phyloP scores from a whole-genome alignment of 2,113 vertebrate genomes.

The human (Homo sapiens) region GRCh38 chr12:16283501-16284000 shows the following conservation, averaged over 20 bases:
- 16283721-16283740: neutral
- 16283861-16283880: neutral
- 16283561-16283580: neutral
- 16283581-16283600: neutral
- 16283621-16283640: too few relatives aligned
- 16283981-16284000: neutral
- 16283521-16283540: neutral
- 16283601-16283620: neutral
- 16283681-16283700: neutral
- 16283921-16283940: neutral
- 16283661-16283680: neutral
- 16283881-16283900: neutral
- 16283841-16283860: neutral
- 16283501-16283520: neutral
- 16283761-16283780: neutral
- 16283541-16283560: neutral
- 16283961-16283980: neutral
- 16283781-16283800: neutral
- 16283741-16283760: neutral
- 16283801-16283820: neutral
- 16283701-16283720: neutral
- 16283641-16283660: neutral
- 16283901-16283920: neutral
- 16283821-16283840: too few relatives aligned
- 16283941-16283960: neutral